Conservation (phyloP, 1,140 invertebrate genomes). For the Pseudomyrmex dendroicus region DNA sequence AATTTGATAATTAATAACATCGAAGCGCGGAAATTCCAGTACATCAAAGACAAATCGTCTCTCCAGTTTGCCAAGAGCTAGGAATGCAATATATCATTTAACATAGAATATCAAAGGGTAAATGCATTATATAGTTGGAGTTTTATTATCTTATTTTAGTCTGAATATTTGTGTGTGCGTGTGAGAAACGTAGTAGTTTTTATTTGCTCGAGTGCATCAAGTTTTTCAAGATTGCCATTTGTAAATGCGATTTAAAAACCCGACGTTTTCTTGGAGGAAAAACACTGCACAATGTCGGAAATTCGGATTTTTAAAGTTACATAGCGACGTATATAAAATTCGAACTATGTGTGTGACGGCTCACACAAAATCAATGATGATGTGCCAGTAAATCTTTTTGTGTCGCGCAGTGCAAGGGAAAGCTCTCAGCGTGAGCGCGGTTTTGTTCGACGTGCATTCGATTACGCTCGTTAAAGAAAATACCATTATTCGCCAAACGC, state of each 20-base stretch:
- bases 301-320: constrained; percentile 15
- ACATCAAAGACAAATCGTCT: constrained; percentile 12
- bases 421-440: constrained; percentile 34
- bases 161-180: not conserved
- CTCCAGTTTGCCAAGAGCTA: not conserved
- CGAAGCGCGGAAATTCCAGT: not conserved
- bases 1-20: not conserved
- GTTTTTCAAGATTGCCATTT: constrained; percentile 43
- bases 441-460: constrained; percentile 49
- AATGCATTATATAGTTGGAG: constrained; percentile 3
- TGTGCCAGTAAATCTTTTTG: constrained; percentile 31
- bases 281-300: constrained; percentile 12
- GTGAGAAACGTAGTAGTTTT: constrained; percentile 3
- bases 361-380: constrained; percentile 20
- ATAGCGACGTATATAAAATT: constrained; percentile 14
- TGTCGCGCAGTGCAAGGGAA: constrained; percentile 12
- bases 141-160: constrained; percentile 30
- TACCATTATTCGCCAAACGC: constrained; percentile 50
- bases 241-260: constrained; percentile 17
- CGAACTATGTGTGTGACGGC: constrained; percentile 14
- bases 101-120: constrained; percentile 13
- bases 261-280: constrained; percentile 16
- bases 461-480: constrained; percentile 42
- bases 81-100: constrained; percentile 14
- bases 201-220: constrained; percentile 30